Evolutionary conservation across 2,888 invertebrate species (phyloP).

Genomic region (Athrips mouffetella): DNA sequence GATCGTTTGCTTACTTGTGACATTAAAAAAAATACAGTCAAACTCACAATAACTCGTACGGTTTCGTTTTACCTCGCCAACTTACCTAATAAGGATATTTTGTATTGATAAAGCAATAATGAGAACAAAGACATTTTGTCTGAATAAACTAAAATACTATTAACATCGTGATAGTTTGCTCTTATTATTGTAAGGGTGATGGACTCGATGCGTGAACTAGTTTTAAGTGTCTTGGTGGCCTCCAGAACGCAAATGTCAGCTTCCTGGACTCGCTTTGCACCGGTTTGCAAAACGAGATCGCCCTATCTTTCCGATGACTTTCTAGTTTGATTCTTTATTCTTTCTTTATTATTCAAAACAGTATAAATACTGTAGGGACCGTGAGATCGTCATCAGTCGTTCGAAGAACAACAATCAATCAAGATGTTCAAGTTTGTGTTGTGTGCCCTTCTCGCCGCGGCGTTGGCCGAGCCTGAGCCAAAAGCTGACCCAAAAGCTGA

Average conservation of each 20-base stretch:
- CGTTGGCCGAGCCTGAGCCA: constrained; percentile 58
- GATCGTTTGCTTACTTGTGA: no score
- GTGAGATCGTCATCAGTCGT: constrained; percentile 54
- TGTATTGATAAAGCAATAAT: neutral
- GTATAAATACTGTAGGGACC: constrained; percentile 52
- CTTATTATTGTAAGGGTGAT: neutral
- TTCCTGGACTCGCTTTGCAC: constrained; percentile 62
- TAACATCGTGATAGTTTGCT: neutral
- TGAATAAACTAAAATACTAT: constrained; percentile 3
- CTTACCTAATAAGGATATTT: no score
- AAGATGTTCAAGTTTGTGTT: constrained; percentile 77
- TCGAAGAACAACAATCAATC: constrained; percentile 54
- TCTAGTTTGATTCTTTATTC: constrained; percentile 27
- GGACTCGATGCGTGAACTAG: neutral
- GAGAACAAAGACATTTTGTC: neutral
- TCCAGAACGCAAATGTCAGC: constrained; percentile 61
- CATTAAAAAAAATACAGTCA: no score
- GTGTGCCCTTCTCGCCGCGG: constrained; percentile 79
- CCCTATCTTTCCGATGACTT: constrained; percentile 54
- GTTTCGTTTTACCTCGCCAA: no score
- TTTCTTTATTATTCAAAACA: constrained; percentile 8
- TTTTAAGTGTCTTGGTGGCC: constrained; percentile 46
- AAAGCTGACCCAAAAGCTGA: constrained; percentile 56
- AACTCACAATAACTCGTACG: no score
- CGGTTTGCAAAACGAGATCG: constrained; percentile 61